Evolutionary conservation across 2,888 invertebrate species (phyloP), one percentile per base, ranked within the genome.

Genomic region (Agonopterix alstromeriana): DNA sequence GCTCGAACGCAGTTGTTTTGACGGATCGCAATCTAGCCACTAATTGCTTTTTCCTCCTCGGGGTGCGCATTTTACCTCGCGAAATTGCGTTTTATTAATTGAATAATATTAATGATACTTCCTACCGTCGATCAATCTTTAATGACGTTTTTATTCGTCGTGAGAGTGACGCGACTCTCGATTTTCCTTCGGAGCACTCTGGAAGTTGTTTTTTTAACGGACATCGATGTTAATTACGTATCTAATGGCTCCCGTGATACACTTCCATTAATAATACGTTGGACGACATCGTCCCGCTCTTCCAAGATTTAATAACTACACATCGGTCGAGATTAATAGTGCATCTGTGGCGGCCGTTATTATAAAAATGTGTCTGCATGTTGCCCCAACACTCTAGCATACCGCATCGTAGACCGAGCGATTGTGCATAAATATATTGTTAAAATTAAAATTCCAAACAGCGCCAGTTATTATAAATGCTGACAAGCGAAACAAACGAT

Each of bases 31-130:
- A 87, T 88, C 87, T 86, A 87, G 86, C 87, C 87, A 85, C 88
- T 88, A 88, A 88, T 88, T 88, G 87, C 88, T 86, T 88, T 87
- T 87, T 82, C 85, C 84, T 83, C 79, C 70, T 77, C 77, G 79
- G 86, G 86, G 85, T 82, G 82, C 72, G 76, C 73, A 73, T 74
- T 78, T 77, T 76, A 76, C 81, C 72, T 80, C 72, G 83, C 77
- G 66, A 84, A 86, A 87, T 88, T 86, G 84, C 83, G 76, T 86
- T 87, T 85, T 86, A 88, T 88, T 88, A 88, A 88, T 88, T 88
- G 86, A 88, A 88, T 88, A 87, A 85, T 87, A 87, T 87, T 87
- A 88, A 88, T 87, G 88, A 87, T 82, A 82, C 86, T 82, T 82
- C 76, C 77, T 79, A 71, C 68, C 67, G 74, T 81, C 80, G 68